Evolutionary conservation across 1,140 invertebrate species (phyloP).

Genomic region (Drosophila sucinea): DNA sequence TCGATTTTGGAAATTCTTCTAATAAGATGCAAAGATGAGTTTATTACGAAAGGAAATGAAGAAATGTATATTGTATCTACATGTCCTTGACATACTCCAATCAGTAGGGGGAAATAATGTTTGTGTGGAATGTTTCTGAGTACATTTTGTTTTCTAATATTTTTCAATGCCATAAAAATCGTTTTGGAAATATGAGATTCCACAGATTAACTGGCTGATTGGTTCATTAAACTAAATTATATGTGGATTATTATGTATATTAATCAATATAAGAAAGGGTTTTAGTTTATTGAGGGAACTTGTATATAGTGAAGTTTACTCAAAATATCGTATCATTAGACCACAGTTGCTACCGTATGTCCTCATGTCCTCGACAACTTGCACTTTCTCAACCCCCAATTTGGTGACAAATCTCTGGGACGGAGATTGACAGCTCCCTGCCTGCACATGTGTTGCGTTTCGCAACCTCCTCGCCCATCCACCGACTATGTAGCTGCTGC

Average conservation of each 20-base stretch:
- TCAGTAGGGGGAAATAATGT: neutral
- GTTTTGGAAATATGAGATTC: too few species aligned
- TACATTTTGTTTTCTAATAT: too few species aligned
- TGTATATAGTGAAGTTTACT: too few species aligned
- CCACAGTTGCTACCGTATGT: slow-evolving; percentile 5
- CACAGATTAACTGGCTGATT: too few species aligned
- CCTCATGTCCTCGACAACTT: slow-evolving; percentile 12
- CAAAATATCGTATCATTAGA: neutral
- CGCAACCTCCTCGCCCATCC: slow-evolving; percentile 44
- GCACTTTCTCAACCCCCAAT: slow-evolving; percentile 40
- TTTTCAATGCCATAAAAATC: too few species aligned
- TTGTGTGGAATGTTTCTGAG: too few species aligned
- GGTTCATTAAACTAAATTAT: too few species aligned
- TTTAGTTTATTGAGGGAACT: too few species aligned
- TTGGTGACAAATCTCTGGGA: slow-evolving; percentile 48
- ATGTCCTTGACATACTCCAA: neutral
- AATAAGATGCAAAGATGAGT: slow-evolving; percentile 7
- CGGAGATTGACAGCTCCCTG: slow-evolving; percentile 38
- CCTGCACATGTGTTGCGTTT: slow-evolving; percentile 69
- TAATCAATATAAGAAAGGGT: too few species aligned
- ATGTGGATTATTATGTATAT: too few species aligned
- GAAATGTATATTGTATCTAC: neutral
- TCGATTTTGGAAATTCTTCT: neutral
- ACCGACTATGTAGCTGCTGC: slow-evolving; percentile 3
- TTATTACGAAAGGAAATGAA: neutral